Percentiles rank a stretch among this genome's conserved stretches.
phyloP scores from a whole-genome alignment of 2,113 vertebrate genomes.

The Perca schrenkii region DNA sequence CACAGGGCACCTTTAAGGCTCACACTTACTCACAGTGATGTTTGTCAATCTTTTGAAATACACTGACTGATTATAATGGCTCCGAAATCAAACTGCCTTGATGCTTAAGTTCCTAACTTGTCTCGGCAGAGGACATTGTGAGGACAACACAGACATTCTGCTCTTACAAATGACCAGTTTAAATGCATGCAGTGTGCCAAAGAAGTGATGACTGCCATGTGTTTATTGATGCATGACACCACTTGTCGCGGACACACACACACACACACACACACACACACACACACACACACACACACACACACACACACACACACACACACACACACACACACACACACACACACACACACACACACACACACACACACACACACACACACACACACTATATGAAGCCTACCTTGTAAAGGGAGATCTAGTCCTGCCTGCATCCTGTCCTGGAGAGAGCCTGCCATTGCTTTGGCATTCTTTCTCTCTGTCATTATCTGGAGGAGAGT shows the following conservation, averaged over 20 bases:
- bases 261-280: slow-evolving; percentile 6
- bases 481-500: slow-evolving; percentile 92
- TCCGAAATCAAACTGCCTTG: background rate
- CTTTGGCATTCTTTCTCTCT: slow-evolving; percentile 97
- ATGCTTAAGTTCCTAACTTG: background rate
- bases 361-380: slow-evolving; percentile 6
- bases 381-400: slow-evolving; percentile 22
- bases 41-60: background rate
- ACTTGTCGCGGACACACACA: background rate
- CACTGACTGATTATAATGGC: background rate
- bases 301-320: background rate
- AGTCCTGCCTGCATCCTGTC: slow-evolving; percentile 87
- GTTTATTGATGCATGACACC: background rate
- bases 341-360: background rate
- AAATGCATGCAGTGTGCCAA: background rate
- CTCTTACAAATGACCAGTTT: slow-evolving; percentile 6
- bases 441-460: slow-evolving; percentile 91
- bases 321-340: slow-evolving; percentile 10
- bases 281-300: background rate
- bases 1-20: background rate
- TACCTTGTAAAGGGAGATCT: slow-evolving; percentile 96
- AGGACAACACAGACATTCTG: background rate
- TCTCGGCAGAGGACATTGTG: background rate
- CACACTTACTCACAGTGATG: background rate
- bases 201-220: background rate